Conservation (phyloP, 23 tunicate genomes). For the Clavelina lepadiformis region DNA sequence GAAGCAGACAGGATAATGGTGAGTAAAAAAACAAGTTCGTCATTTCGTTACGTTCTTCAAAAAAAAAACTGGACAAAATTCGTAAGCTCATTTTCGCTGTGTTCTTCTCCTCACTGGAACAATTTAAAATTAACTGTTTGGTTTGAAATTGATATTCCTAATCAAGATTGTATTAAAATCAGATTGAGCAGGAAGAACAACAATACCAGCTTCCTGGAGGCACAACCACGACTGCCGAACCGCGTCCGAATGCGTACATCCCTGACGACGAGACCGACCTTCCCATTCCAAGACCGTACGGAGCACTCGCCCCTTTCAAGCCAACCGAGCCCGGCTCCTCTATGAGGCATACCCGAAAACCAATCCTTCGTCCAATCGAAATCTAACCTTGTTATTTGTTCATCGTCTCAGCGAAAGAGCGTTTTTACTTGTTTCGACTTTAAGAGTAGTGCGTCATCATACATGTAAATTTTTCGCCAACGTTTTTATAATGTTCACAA, state of each 20-base stretch:
- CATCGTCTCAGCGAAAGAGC: too few relatives aligned
- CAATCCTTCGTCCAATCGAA: constrained; percentile 83
- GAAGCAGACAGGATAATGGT: constrained; percentile 65
- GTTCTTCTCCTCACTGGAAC: neutral
- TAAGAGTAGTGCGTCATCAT: too few relatives aligned
- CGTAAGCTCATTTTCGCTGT: too few relatives aligned
- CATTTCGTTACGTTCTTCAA: too few relatives aligned
- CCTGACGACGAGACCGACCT: constrained; percentile 79
- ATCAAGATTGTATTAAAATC: neutral
- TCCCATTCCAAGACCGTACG: constrained; percentile 90
- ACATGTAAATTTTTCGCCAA: too few relatives aligned
- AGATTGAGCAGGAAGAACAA: constrained; percentile 65
- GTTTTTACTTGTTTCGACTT: too few relatives aligned
- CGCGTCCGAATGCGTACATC: constrained; percentile 97
- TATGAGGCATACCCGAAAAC: constrained; percentile 93
- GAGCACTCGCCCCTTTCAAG: constrained; percentile 91
- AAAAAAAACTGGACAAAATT: too few relatives aligned
- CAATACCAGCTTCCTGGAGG: constrained; percentile 84
- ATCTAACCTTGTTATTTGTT: too few relatives aligned
- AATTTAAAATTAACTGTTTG: too few relatives aligned
- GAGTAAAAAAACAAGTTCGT: too few relatives aligned
- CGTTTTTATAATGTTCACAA: too few relatives aligned
- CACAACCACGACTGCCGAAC: constrained; percentile 79
- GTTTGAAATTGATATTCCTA: too few relatives aligned
- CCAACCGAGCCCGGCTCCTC: constrained; percentile 86